Conservation (phyloP, 2,113 vertebrate genomes). For the Crotophaga sulcirostris region DNA sequence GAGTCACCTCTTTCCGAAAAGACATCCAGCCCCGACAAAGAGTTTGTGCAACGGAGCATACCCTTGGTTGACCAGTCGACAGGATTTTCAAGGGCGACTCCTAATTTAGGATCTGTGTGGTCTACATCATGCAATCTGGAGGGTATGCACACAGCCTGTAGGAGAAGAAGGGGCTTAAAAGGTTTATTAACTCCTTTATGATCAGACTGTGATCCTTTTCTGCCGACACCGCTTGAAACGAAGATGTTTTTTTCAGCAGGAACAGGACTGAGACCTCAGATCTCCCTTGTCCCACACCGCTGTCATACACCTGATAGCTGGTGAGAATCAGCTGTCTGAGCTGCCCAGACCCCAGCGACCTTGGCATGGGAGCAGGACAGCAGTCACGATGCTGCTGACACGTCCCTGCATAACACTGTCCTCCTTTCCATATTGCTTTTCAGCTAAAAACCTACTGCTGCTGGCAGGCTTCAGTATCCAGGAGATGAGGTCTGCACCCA, state of each 20-base stretch:
- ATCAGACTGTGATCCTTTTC: neutral
- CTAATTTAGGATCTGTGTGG: neutral
- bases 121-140: neutral
- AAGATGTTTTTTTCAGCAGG: neutral
- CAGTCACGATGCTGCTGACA: rapidly evolving
- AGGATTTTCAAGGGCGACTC: neutral
- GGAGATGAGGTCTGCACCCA: neutral
- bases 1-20: neutral
- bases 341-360: neutral
- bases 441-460: rapidly evolving
- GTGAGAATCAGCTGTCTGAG: neutral
- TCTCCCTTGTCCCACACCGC: neutral
- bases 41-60: rapidly evolving
- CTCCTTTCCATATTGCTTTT: neutral
- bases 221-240: neutral
- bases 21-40: neutral
- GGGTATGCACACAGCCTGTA: neutral
- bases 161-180: neutral
- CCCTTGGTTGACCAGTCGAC: neutral
- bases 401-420: neutral
- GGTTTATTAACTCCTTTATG: neutral
- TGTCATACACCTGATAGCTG: neutral
- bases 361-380: neutral
- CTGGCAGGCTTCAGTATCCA: neutral
- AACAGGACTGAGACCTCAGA: neutral